These are phyloP conservation scores for Apostichopus parvimensis DNA, from an alignment of 35 echinoderm and acorn worm genomes.

Conservation along the genomic window DNA sequence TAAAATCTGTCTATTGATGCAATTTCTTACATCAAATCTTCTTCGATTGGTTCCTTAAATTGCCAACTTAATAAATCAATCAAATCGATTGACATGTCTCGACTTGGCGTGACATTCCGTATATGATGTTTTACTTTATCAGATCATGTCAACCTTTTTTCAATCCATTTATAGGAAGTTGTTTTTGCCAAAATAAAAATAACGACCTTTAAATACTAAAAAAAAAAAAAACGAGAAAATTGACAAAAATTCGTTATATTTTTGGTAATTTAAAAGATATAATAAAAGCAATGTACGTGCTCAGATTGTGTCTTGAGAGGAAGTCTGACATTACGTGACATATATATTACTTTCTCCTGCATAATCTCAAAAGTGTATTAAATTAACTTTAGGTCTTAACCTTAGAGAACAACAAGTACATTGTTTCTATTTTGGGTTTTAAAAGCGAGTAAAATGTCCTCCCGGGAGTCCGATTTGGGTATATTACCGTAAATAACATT, in stretches of 20 bases:
- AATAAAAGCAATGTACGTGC: background rate
- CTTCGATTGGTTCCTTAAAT: too few relatives aligned
- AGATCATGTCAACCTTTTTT: too few relatives aligned
- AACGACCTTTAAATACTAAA: background rate
- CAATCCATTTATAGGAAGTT: too few relatives aligned
- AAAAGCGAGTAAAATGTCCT: background rate
- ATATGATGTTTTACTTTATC: too few relatives aligned
- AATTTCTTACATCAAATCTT: too few relatives aligned
- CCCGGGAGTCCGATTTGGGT: background rate
- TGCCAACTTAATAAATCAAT: too few relatives aligned
- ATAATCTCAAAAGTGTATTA: constrained; percentile 2
- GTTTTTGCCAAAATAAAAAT: background rate
- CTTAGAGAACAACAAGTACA: background rate
- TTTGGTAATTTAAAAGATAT: background rate
- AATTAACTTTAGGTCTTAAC: background rate
- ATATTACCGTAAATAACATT: background rate
- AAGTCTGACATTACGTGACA: background rate
- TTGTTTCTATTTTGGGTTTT: background rate
- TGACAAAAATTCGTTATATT: background rate
- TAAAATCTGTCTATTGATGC: too few relatives aligned
- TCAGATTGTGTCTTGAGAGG: background rate
- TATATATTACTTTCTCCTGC: background rate
- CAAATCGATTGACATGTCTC: too few relatives aligned
- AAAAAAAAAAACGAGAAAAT: background rate
- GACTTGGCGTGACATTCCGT: too few relatives aligned